Evolutionary conservation across 2,797 vertebrate genomes (phyloP).

Genomic region (Centropyge bicolor): DNA sequence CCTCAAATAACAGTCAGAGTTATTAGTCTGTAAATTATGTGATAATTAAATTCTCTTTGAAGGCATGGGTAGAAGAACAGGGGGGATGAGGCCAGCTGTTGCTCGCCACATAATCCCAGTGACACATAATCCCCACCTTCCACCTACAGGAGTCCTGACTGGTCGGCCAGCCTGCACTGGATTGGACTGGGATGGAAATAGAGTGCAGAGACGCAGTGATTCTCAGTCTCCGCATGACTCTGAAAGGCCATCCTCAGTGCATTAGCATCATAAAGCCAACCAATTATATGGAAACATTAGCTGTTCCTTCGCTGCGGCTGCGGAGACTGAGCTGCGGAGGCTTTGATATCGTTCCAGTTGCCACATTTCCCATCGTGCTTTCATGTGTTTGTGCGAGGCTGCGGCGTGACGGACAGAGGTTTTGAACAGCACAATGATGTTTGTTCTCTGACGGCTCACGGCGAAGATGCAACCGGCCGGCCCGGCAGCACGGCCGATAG

Average conservation of each 20-base stretch:
- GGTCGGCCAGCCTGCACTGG: conserved; percentile 29
- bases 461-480: conserved; percentile 15
- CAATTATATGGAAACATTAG: conserved; percentile 65
- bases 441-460: conserved; percentile 20
- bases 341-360: conserved; percentile 59
- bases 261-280: conserved; percentile 70
- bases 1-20: conserved; percentile 3
- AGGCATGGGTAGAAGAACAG: not conserved
- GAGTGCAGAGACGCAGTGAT: conserved; percentile 28
- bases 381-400: conserved; percentile 40
- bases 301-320: conserved; percentile 26
- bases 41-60: conserved; percentile 34
- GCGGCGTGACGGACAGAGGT: conserved; percentile 28
- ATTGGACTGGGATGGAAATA: conserved; percentile 54
- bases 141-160: conserved; percentile 23
- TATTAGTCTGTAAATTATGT: not conserved
- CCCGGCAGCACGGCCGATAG: conserved; percentile 28
- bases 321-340: conserved; percentile 31
- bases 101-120: conserved; percentile 55
- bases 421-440: conserved; percentile 4
- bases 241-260: conserved; percentile 46
- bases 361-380: conserved; percentile 52
- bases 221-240: conserved; percentile 26
- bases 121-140: conserved; percentile 52
- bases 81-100: conserved; percentile 40